Percentiles rank a stretch among this genome's conserved stretches.
These are phyloP conservation scores for Halichondria panicea DNA, from an alignment of 37 sponge, comb jelly and placozoan genomes.

Conservation along the genomic window DNA sequence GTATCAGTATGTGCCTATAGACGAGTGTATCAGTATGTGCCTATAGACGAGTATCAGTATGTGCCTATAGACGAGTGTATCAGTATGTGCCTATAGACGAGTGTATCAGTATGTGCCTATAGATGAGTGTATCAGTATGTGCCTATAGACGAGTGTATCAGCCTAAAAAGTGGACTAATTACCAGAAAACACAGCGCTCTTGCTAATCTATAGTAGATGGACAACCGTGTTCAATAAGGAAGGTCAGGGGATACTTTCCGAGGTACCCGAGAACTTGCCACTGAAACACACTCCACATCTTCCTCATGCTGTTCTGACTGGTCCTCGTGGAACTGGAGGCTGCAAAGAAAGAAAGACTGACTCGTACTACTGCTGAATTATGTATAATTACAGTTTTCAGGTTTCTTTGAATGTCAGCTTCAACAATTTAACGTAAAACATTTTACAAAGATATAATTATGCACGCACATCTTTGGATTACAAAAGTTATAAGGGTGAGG, in stretches of 20 bases:
- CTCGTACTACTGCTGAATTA: background rate
- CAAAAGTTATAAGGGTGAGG: too few relatives aligned
- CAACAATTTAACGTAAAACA: too few relatives aligned
- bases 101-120: background rate
- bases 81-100: background rate
- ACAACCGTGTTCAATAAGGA: background rate
- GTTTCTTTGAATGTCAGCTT: too few relatives aligned
- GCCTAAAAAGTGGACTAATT: too few relatives aligned
- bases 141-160: too few relatives aligned
- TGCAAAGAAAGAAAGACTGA: background rate
- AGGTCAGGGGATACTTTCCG: slow-evolving; percentile 48
- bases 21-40: too few relatives aligned
- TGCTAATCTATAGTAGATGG: background rate
- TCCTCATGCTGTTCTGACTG: slow-evolving; percentile 61
- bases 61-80: background rate
- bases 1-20: too few relatives aligned
- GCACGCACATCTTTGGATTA: too few relatives aligned
- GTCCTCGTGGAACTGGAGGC: slow-evolving; percentile 12
- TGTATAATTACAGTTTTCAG: too few relatives aligned
- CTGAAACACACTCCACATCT: slow-evolving; percentile 86
- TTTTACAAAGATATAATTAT: too few relatives aligned
- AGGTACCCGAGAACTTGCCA: slow-evolving; percentile 51
- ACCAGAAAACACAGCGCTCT: too few relatives aligned
- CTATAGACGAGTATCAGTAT: too few relatives aligned
- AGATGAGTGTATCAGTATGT: background rate